Conservation (phyloP, 2,797 vertebrate species). For the Hipposideros larvatus region DNA sequence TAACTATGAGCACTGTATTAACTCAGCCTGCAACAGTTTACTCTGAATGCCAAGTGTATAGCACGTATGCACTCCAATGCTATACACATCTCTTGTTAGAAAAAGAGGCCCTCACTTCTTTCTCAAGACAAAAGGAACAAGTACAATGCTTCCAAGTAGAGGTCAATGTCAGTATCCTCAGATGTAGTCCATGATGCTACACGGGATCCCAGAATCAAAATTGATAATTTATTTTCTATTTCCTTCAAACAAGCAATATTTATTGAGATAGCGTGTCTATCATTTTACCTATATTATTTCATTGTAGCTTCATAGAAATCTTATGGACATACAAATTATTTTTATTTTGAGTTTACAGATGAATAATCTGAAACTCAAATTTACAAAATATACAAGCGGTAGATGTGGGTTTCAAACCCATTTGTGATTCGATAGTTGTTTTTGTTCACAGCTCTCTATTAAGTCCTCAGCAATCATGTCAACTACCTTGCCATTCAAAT, state of each 20-base stretch:
- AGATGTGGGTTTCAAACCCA: not conserved
- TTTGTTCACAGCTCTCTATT: not conserved
- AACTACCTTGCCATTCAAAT: not conserved
- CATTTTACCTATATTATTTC: not conserved
- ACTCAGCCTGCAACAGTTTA: not conserved
- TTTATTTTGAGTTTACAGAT: not conserved
- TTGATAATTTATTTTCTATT: not conserved
- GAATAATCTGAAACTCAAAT: not conserved
- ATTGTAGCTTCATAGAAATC: not conserved
- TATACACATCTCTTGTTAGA: not conserved
- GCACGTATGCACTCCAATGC: fast-evolving
- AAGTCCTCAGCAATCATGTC: not conserved
- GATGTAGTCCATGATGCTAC: not conserved
- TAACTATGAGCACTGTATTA: not conserved
- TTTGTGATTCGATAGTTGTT: not conserved
- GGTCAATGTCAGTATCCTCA: not conserved
- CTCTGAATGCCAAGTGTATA: not conserved
- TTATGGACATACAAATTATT: not conserved
- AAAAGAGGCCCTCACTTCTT: not conserved
- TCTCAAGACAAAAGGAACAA: not conserved
- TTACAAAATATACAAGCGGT: not conserved
- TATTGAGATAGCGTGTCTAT: not conserved
- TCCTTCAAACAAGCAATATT: not conserved
- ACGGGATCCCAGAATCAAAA: not conserved
- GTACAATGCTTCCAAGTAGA: not conserved